Evolutionary conservation across 2,888 invertebrate species (phyloP), one percentile per base, ranked within the genome.

Genomic region (Dasysyrphus tricinctus): DNA sequence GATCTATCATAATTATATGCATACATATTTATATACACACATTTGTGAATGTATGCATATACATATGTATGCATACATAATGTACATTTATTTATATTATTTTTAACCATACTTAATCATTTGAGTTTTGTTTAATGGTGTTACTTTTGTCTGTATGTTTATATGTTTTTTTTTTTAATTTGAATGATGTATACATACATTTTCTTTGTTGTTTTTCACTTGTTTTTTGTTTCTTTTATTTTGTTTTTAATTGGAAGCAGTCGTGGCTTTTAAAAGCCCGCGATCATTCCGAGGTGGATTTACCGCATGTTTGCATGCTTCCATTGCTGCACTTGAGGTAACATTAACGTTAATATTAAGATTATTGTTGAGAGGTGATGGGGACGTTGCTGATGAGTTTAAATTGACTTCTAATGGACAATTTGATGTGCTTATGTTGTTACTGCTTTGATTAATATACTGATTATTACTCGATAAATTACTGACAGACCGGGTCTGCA

Each of bases 281-380:
- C 89, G 86, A 72, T 89, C 89, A 78, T 88, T 89, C 51, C 83
- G 84, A 39, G 89, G 80, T 24, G 85, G 79, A 85, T 76, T 88
- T 29, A 88, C 88, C 8, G 89, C 88, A 77, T 89, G 88, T 75
- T 89, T 89, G 51, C 89, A 89, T 16, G 88, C 87, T 85, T 89
- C 89, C 78, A 89, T 81, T 54, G 88, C 74, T 84, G 82, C 80
- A 72, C 79, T 87, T 87, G 87, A 83, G 83, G 87, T 87, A 82
- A 87, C 83, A 76, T 76, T 83, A 82, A 87, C 83, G 57, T 82
- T 83, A 79, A 83, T 61, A 57, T 79, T 87, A 83, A 83, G 81
- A 72, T 87, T 87, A 79, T 87, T 87, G 42, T 83, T 83, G 51
- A 88, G 70, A 80, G 88, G 57, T 80, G 86, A 76, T 59, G 86